Evolutionary conservation across 2,113 vertebrate species (phyloP), one percentile per base, ranked within the genome.

Genomic region (Hipposideros armiger): DNA sequence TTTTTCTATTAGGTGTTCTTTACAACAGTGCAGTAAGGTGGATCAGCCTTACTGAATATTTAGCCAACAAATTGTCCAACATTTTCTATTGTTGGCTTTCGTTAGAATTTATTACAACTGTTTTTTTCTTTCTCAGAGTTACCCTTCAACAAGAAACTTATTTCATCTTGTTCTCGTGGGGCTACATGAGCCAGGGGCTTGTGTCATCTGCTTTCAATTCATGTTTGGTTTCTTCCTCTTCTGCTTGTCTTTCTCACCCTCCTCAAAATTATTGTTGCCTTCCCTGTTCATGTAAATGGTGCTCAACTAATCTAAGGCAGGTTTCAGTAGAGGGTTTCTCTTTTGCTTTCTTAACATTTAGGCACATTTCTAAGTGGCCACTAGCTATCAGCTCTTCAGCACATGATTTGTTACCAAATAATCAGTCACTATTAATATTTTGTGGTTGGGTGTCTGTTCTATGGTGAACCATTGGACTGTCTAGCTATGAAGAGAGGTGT

Each of bases 191-290:
- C 70, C 92, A 87, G 56, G 62, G 82, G 6, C 89, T 95, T 80
- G 45, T 74, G n/a, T 94, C 97, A 97, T 96, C 93, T 96, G 96
- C 93, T 96, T 96, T 91, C 89, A 95, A 87, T 97, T 96, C 15
- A 0, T 84, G 58, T 76, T 97, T 84, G 73, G 69, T 91, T 96
- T 96, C 82, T 73, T 66, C 52, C 45, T 88, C 50, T 42, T 11
- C n/a, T 70, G 50, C 54, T 74, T 76, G 81, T n/a, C 94, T 90
- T 96, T 90, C 73, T 87, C 40, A 50, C 42, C 52, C 88, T 97
- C 69, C 80, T 95, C 74, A 80, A 56, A 94, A 88, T 94, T 72
- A 45, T 52, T 77, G 86, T 91, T 91, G 67, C 90, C 70, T 95
- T 76, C 90, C 7, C 69, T 78, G 14, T 96, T 66, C 82, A 40